These are phyloP conservation scores for Cistogaster globosa DNA, from an alignment of 2,888 invertebrate genomes.

Conservation along the genomic window DNA sequence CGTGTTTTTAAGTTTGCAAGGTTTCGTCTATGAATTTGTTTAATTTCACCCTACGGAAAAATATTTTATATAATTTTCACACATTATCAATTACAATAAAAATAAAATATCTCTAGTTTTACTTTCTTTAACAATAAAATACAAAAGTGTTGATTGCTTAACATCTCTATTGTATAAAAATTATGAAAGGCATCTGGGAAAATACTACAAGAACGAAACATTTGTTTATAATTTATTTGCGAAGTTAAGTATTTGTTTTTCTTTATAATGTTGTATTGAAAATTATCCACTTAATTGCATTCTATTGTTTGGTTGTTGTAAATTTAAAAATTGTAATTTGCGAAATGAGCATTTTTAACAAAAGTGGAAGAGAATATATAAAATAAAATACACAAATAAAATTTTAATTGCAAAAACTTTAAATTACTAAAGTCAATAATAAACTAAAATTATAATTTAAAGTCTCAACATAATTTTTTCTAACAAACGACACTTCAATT, in stretches of 20 bases:
- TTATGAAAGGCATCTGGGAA: slow-evolving; percentile 2
- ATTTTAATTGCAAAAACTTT: too few relatives aligned
- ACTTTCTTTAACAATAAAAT: not conserved
- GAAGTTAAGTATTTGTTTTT: not conserved
- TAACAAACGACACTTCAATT: too few relatives aligned
- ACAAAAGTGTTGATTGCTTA: slow-evolving; percentile 1
- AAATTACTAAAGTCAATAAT: too few relatives aligned
- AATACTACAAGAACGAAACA: not conserved
- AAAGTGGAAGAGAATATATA: too few relatives aligned
- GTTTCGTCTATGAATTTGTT: not conserved
- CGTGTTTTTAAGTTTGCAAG: too few relatives aligned
- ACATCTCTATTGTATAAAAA: slow-evolving; percentile 5
- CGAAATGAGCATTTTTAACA: not conserved
- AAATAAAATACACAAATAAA: too few relatives aligned
- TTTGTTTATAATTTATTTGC: too few relatives aligned
- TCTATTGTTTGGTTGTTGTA: not conserved
- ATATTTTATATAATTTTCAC: slow-evolving; percentile 32
- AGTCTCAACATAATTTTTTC: too few relatives aligned
- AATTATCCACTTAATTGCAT: slow-evolving; percentile 47
- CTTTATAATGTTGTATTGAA: slow-evolving; percentile 9
- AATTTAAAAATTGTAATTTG: slow-evolving; percentile 8
- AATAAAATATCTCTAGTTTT: not conserved
- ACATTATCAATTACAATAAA: slow-evolving; percentile 44
- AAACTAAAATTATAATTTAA: too few relatives aligned
- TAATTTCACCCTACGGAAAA: slow-evolving; percentile 34